Evolutionary conservation across 2,113 vertebrate species (phyloP), one percentile per base, ranked within the genome.

Genomic region (Zosterops japonicus): DNA sequence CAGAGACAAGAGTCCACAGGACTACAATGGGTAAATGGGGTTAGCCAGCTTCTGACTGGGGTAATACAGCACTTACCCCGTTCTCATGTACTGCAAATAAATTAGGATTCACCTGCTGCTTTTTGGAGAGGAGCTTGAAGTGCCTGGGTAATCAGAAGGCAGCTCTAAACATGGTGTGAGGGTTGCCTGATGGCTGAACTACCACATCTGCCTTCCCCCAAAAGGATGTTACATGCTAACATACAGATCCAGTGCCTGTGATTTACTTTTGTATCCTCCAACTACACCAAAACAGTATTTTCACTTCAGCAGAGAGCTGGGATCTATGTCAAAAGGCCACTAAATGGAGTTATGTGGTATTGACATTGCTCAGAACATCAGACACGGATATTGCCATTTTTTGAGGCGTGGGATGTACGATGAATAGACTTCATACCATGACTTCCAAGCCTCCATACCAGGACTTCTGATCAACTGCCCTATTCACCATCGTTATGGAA

Each of bases 361-460:
- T 36, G 52, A 60, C 68, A 42, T 59, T 93, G 83, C 92, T 69
- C 50, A 33, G 75, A 80, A 65, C 35, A 77, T 69, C 71, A 59
- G 59, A 52, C 47, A 61, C 0, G 0, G 72, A 59, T 92, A 74
- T 55, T 74, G 76, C 41, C 90, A 85, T 93, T 85, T 92, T 95
- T 91, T 0, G 8, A 74, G 36, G 74, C 56, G 94, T 96, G 88
- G 92, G 95, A 88, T 77, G 79, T 28, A 74, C 55, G 71, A 90
- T 42, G 68, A 90, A 93, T 88, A 94, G 79, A 90, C 80, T 93
- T 95, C 90, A 97, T 95, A 92, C 92, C 88, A 80, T 19, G 76
- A 93, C 92, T 96, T 93, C 92, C 95, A 96, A 92, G 71, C 90
- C 94, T 93, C 88, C 90, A 70, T 93, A 93, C 59, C 24, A 71